Percentiles rank a stretch among this genome's conserved stretches.
These are phyloP conservation scores for Tridacna gigas DNA, from an alignment of 2,888 invertebrate species.

Conservation along the genomic window DNA sequence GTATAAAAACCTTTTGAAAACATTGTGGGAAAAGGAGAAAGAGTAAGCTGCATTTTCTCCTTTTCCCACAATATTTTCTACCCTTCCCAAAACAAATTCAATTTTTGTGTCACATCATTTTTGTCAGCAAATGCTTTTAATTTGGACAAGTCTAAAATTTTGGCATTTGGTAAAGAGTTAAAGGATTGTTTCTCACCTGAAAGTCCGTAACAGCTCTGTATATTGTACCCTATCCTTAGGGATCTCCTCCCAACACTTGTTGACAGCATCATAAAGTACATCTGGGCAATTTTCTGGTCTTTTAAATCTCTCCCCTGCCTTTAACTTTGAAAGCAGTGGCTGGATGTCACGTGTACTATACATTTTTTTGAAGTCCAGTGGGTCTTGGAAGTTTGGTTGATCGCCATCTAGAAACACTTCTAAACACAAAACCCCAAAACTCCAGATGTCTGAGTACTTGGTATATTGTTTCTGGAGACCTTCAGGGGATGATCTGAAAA, in stretches of 20 bases:
- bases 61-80: too few species aligned
- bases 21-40: too few species aligned
- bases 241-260: slow-evolving; percentile 45
- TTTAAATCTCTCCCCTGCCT: slow-evolving; percentile 18
- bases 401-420: slow-evolving; percentile 52
- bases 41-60: too few species aligned
- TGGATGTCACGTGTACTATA: not conserved
- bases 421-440: slow-evolving; percentile 48
- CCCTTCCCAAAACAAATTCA: too few species aligned
- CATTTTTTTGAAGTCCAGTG: not conserved
- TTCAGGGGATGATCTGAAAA: slow-evolving; percentile 47
- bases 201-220: slow-evolving; percentile 9
- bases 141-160: too few species aligned
- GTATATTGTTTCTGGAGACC: slow-evolving; percentile 23
- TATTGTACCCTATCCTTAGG: slow-evolving; percentile 33
- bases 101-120: too few species aligned
- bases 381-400: slow-evolving; percentile 4
- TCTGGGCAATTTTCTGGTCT: slow-evolving; percentile 42
- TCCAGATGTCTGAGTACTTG: slow-evolving; percentile 57
- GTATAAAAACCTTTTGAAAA: too few species aligned
- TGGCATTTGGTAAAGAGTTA: not conserved
- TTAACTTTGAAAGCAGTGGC: slow-evolving; percentile 14
- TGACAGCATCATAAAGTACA: slow-evolving; percentile 27
- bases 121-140: too few species aligned
- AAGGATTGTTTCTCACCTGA: not conserved